Evolutionary conservation across 2,113 vertebrate species (phyloP), one percentile per base, ranked within the genome.

Genomic region (Mirounga angustirostris): DNA sequence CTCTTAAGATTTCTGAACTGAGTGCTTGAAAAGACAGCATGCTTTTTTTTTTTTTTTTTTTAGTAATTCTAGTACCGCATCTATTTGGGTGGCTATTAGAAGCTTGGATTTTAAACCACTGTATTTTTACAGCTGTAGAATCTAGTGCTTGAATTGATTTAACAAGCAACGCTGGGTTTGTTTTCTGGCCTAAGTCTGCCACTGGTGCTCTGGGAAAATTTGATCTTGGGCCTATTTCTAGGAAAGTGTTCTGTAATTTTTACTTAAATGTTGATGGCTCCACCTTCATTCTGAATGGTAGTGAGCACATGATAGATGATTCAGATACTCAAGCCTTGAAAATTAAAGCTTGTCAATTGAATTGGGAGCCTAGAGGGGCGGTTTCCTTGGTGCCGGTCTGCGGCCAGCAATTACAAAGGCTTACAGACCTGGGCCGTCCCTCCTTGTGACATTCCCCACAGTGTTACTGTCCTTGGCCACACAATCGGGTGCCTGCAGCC

Each of bases 101-200:
- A 86, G 43, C 94, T 71, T 94, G 94, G 65, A 50, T 79, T 94
- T 86, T 90, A 97, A 98, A 93, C 78, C 90, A 79, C 87, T 56
- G 19, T 96, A 95, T 97, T 93, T 97, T 98, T 52, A 86, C 90
- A 91, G 71, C 69, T 89, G 61, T 86, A 40, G 58, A 63, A 59
- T 95, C 97, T 30, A n/a, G 79, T 97, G 91, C 79, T 98, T 82
- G 36, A n/a, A 91, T 61, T 94, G 95, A 54, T 98, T 98, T 97
- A 88, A 91, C n/a, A 40, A 56, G 18, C 94, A 97, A 82, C 76
- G 84, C 0, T 94, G 52, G 73, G 91, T 87, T 95, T 97, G 86
- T 52, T 96, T 63, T 40, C 81, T 54, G 74, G 79, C 93, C 89
- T 82, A 22, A 36, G 46, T 92, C 88, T 96, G 87, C 81, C 58